A percentile compares a stretch with the other conserved stretches of the same genome.
Evolutionary conservation across 2,888 invertebrate species (phyloP).

Genomic region (Hypomecis punctinalis): DNA sequence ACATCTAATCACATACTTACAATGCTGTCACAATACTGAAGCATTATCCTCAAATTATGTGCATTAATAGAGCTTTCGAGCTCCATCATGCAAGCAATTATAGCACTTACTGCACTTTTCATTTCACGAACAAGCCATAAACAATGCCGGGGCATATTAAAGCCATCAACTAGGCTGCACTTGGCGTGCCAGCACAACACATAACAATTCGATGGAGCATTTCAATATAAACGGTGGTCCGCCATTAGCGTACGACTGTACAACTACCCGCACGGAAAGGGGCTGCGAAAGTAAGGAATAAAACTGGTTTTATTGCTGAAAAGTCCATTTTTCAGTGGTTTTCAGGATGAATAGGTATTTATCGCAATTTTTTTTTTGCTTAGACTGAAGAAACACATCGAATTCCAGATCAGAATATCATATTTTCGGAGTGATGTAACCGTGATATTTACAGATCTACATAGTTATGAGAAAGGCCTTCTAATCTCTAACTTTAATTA

Average conservation of each 20-base stretch:
- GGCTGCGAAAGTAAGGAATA: slow-evolving; percentile 51
- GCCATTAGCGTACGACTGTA: slow-evolving; percentile 68
- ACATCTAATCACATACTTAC: background rate
- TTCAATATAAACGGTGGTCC: slow-evolving; percentile 78
- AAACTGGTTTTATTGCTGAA: slow-evolving; percentile 29
- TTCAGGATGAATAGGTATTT: no score
- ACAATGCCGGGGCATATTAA: slow-evolving; percentile 49
- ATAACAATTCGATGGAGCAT: slow-evolving; percentile 75
- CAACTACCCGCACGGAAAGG: slow-evolving; percentile 58
- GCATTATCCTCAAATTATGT: slow-evolving; percentile 9
- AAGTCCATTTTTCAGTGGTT: no score
- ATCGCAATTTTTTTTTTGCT: no score
- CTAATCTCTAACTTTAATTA: no score
- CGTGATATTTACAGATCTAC: no score
- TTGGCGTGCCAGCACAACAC: slow-evolving; percentile 55
- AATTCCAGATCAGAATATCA: no score
- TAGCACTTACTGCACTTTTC: slow-evolving; percentile 31
- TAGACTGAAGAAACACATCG: no score
- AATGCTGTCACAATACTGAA: background rate
- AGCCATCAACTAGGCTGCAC: slow-evolving; percentile 45
- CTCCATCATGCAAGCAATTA: slow-evolving; percentile 26
- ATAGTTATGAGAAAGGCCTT: no score
- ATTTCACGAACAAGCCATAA: slow-evolving; percentile 44
- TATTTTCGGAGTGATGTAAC: no score
- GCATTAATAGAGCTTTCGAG: slow-evolving; percentile 24